phyloP scores from a whole-genome alignment of 2,797 vertebrate species.

The Danio kyathit region DNA sequence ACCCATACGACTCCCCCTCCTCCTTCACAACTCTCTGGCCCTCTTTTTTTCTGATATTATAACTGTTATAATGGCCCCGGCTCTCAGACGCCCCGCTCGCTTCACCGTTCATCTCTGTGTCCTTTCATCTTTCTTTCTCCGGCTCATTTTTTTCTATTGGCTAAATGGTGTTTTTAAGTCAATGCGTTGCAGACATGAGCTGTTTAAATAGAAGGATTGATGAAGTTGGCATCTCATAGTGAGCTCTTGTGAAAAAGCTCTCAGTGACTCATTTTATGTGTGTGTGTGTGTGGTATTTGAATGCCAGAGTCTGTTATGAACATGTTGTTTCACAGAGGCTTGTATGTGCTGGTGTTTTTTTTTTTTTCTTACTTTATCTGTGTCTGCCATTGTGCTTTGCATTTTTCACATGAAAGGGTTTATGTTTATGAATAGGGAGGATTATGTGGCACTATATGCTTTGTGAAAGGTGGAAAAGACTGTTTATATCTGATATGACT shows the following conservation, averaged over 20 bases:
- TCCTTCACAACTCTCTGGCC: conserved; percentile 43
- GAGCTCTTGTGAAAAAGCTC: conserved; percentile 59
- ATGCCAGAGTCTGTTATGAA: conserved; percentile 23
- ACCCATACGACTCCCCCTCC: conserved; percentile 48
- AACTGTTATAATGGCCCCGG: conserved; percentile 69
- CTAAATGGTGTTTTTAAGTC: conserved; percentile 35
- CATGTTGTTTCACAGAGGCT: conserved; percentile 30
- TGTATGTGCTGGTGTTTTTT: conserved; percentile 11
- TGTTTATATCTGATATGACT: neutral
- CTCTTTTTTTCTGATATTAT: conserved; percentile 68
- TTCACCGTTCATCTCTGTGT: conserved; percentile 46
- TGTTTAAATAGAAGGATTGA: conserved; percentile 54
- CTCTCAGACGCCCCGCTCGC: conserved; percentile 22
- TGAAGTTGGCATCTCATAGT: conserved; percentile 66
- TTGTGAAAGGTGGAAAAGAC: neutral
- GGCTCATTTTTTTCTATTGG: conserved; percentile 25
- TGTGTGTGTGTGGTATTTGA: conserved; percentile 45
- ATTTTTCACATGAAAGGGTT: neutral
- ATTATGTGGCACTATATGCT: neutral
- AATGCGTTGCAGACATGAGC: conserved; percentile 40
- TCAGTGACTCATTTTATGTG: conserved; percentile 64
- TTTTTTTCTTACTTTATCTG: neutral
- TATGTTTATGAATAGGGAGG: neutral
- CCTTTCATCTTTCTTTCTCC: neutral
- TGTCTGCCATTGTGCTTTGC: neutral